These are phyloP conservation scores for Coenonympha glycerion DNA, from an alignment of 2,888 invertebrate genomes.

Conservation along the genomic window DNA sequence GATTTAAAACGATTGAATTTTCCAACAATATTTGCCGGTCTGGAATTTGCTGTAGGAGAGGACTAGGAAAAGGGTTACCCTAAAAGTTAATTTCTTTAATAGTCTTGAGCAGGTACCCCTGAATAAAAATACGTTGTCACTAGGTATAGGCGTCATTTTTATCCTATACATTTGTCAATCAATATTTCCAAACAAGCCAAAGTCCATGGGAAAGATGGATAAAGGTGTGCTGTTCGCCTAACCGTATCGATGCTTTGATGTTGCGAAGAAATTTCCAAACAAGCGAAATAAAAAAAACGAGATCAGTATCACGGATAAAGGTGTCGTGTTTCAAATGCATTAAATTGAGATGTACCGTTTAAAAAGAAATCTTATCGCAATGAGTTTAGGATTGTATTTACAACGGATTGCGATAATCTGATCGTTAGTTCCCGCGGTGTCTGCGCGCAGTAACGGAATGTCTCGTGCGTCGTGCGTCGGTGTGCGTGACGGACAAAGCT, in stretches of 20 bases:
- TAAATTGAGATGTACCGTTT: conserved; percentile 23
- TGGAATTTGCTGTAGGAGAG: too few species aligned
- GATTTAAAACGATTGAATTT: too few species aligned
- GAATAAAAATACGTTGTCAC: too few species aligned
- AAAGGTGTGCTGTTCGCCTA: conserved; percentile 31
- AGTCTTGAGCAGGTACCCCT: too few species aligned
- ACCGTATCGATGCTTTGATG: conserved; percentile 36
- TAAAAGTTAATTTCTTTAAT: too few species aligned
- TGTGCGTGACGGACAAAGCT: conserved; percentile 32
- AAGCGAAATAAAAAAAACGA: conserved; percentile 31
- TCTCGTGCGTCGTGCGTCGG: conserved; percentile 23
- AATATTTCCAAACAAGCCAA: background rate
- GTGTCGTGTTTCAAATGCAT: conserved; percentile 37
- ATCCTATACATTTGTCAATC: background rate
- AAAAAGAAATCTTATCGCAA: conserved; percentile 11
- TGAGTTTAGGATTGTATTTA: conserved; percentile 13
- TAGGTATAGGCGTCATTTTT: too few species aligned
- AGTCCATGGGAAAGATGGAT: background rate
- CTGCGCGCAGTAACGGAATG: conserved; percentile 31
- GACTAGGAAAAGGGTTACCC: too few species aligned
- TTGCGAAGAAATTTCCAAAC: conserved; percentile 31
- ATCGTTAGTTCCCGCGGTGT: conserved; percentile 22
- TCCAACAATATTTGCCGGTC: too few species aligned
- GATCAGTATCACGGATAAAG: conserved; percentile 39
- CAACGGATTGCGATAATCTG: conserved; percentile 5